Percentiles rank a stretch among this genome's conserved stretches.
These are phyloP conservation scores for Neocrepidodera transversa DNA, from an alignment of 2,888 invertebrate genomes.

Conservation along the genomic window DNA sequence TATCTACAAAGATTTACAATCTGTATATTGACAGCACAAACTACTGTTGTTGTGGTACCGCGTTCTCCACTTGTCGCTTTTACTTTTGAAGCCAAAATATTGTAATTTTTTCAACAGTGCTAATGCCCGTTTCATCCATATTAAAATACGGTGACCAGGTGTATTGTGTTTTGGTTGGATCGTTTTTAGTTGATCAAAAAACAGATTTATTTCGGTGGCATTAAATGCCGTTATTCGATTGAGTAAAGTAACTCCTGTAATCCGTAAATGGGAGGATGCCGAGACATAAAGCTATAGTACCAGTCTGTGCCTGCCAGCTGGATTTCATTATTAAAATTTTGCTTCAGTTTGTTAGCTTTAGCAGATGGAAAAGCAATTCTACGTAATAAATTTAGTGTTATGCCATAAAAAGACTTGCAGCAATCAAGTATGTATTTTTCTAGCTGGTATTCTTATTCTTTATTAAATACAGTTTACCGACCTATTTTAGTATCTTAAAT, in stretches of 20 bases:
- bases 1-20: too few relatives aligned
- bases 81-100: background rate
- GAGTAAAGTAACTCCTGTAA: background rate
- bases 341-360: background rate
- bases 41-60: too few relatives aligned
- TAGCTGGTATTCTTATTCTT: too few relatives aligned
- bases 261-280: constrained; percentile 1
- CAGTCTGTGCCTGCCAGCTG: constrained; percentile 3
- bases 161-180: background rate
- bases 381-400: constrained; percentile 1
- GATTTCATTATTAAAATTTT: constrained; percentile 1
- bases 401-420: constrained; percentile 4
- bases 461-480: too few relatives aligned
- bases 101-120: background rate
- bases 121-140: too few relatives aligned
- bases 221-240: background rate
- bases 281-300: constrained; percentile 1
- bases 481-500: too few relatives aligned
- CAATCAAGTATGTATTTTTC: too few relatives aligned
- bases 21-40: background rate
- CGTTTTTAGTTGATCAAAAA: too few relatives aligned
- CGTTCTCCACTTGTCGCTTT: background rate
- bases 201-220: background rate
- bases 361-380: background rate
- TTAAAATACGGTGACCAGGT: background rate